Conservation (phyloP, 2,113 vertebrate genomes). For the Archilochus colubris region DNA sequence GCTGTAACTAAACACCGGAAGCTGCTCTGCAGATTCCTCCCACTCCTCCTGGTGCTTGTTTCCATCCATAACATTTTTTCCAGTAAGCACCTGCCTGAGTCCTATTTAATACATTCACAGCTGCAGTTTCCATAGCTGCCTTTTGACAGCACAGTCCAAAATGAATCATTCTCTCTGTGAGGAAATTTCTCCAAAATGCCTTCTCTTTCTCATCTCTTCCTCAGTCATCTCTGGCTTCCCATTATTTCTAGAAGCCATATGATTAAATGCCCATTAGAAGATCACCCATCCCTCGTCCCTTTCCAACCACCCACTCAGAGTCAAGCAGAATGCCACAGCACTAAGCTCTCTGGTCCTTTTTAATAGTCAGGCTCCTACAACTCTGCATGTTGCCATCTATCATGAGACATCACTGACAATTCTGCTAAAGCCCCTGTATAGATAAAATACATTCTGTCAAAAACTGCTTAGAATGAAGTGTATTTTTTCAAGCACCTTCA, state of each 20-base stretch:
- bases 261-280: slow-evolving; percentile 42
- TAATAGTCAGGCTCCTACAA: slow-evolving; percentile 1
- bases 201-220: slow-evolving; percentile 37
- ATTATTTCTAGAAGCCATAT: slow-evolving; percentile 26
- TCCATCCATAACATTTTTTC: slow-evolving; percentile 65
- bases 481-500: slow-evolving; percentile 47
- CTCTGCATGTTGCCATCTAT: slow-evolving; percentile 22
- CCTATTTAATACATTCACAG: slow-evolving; percentile 61
- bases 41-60: slow-evolving; percentile 64
- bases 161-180: slow-evolving; percentile 54
- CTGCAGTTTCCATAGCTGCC: slow-evolving; percentile 65
- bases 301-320: neutral
- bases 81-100: slow-evolving; percentile 65
- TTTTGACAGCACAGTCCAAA: slow-evolving; percentile 50
- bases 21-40: slow-evolving; percentile 62
- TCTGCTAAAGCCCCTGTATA: slow-evolving; percentile 28
- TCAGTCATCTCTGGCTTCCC: slow-evolving; percentile 28
- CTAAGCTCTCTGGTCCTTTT: neutral
- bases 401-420: slow-evolving; percentile 18
- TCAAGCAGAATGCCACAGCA: neutral
- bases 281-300: neutral
- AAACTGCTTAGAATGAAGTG: slow-evolving; percentile 33
- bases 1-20: slow-evolving; percentile 54
- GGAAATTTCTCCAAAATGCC: slow-evolving; percentile 53
- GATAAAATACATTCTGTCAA: slow-evolving; percentile 53